Conservation (phyloP, 2,888 invertebrate genomes). For the Drosophila subsilvestris region DNA sequence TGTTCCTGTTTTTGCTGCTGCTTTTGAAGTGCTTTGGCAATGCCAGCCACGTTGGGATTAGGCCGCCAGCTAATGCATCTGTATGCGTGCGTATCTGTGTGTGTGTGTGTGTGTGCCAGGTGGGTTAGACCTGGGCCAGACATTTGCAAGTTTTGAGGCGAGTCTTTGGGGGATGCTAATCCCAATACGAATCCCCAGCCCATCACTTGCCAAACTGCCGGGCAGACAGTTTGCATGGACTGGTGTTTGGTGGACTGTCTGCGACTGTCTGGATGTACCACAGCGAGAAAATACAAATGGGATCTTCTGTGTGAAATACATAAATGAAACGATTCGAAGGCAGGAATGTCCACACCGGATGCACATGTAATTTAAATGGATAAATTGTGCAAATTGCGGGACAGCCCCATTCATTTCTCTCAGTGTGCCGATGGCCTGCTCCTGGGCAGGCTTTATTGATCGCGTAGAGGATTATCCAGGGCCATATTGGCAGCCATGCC, state of each 20-base stretch:
- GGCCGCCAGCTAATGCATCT: slow-evolving; percentile 70
- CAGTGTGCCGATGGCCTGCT: slow-evolving; percentile 16
- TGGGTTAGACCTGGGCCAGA: slow-evolving; percentile 55
- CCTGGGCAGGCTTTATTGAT: slow-evolving; percentile 68
- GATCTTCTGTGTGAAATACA: slow-evolving; percentile 6
- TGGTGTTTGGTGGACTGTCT: slow-evolving; percentile 23
- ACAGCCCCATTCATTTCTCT: slow-evolving; percentile 5
- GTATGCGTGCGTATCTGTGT: slow-evolving; percentile 26
- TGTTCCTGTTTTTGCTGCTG: slow-evolving; percentile 71
- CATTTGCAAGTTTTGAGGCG: slow-evolving; percentile 38
- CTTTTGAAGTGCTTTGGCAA: slow-evolving; percentile 62
- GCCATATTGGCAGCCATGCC: slow-evolving; percentile 67
- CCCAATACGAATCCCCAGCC: slow-evolving; percentile 76
- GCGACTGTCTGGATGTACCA: slow-evolving; percentile 15
- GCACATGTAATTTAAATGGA: too few relatives aligned
- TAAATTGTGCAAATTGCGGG: too few relatives aligned
- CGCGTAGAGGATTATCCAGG: slow-evolving; percentile 73
- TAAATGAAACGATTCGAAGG: neutral
- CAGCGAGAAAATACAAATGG: slow-evolving; percentile 26
- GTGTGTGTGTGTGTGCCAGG: slow-evolving; percentile 52
- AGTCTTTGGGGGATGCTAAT: slow-evolving; percentile 66
- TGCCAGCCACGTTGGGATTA: slow-evolving; percentile 67
- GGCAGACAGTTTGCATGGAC: slow-evolving; percentile 28
- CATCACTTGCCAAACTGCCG: slow-evolving; percentile 64
- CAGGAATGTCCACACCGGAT: too few relatives aligned